These are phyloP conservation scores for Ophraella communa DNA, from an alignment of 2,888 invertebrate species.

Conservation along the genomic window DNA sequence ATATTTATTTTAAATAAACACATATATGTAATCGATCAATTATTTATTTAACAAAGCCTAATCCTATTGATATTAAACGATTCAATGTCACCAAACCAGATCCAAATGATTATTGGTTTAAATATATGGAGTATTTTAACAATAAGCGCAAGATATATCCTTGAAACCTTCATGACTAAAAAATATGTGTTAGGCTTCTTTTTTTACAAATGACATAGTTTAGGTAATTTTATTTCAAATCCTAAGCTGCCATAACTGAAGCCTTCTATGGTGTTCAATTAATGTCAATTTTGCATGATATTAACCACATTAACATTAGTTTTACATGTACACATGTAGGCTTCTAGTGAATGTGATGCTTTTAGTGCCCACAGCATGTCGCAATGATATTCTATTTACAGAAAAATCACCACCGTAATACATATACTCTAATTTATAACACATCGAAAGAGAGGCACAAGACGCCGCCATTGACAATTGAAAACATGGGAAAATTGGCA, in stretches of 20 bases:
- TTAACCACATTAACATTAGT: too few relatives aligned
- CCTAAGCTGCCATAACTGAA: too few relatives aligned
- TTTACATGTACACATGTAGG: not conserved
- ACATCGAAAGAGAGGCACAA: constrained; percentile 53
- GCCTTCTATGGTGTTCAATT: too few relatives aligned
- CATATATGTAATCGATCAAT: not conserved
- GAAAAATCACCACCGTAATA: constrained; percentile 28
- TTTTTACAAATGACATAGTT: not conserved
- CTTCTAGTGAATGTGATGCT: constrained; percentile 28
- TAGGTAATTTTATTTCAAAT: not conserved
- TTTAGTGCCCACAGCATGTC: constrained; percentile 48
- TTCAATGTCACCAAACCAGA: not conserved
- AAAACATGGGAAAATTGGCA: not conserved
- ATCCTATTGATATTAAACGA: too few relatives aligned
- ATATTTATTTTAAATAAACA: not conserved
- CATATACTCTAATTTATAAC: constrained; percentile 42
- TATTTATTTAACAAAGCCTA: too few relatives aligned
- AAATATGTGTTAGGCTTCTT: not conserved
- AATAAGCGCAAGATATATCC: not conserved
- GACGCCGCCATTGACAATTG: constrained; percentile 55
- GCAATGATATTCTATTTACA: constrained; percentile 43
- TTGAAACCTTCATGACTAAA: not conserved
- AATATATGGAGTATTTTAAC: not conserved
- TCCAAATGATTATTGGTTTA: not conserved
- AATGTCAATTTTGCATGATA: too few relatives aligned